Evolutionary conservation across 2,113 vertebrate genomes (phyloP).

Genomic region (Crotalus viridis): DNA sequence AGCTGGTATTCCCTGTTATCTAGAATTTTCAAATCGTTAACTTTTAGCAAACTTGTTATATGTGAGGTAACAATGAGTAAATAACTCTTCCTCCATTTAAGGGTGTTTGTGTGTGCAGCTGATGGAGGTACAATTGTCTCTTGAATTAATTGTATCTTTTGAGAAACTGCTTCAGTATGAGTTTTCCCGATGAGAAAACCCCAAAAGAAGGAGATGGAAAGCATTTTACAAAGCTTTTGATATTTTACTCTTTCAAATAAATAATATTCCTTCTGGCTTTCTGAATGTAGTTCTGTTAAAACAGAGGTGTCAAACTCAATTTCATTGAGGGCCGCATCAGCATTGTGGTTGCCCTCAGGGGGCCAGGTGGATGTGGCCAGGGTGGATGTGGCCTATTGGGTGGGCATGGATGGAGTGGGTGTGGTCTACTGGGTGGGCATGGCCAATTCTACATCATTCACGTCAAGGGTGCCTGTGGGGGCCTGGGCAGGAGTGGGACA

Average conservation of each 20-base stretch:
- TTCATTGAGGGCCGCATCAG: too few species aligned
- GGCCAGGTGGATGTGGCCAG: too few species aligned
- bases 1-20: fast-evolving
- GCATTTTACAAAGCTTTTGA: fast-evolving
- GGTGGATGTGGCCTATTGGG: too few species aligned
- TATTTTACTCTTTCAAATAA: fast-evolving
- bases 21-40: background rate
- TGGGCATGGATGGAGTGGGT: too few species aligned
- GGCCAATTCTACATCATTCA: too few species aligned
- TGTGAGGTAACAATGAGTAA: fast-evolving
- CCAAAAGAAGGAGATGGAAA: fast-evolving
- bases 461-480: too few species aligned
- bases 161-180: background rate
- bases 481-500: too few species aligned
- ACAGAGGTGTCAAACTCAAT: too few species aligned
- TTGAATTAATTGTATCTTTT: fast-evolving
- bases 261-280: background rate
- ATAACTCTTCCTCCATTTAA: background rate
- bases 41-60: background rate
- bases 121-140: background rate
- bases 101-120: fast-evolving
- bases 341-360: too few species aligned
- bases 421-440: too few species aligned
- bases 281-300: background rate
- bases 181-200: background rate